A percentile compares a stretch with the other conserved stretches of the same genome.
Evolutionary conservation across 2,113 vertebrate genomes (phyloP).

Genomic region (Indicator maculatus): DNA sequence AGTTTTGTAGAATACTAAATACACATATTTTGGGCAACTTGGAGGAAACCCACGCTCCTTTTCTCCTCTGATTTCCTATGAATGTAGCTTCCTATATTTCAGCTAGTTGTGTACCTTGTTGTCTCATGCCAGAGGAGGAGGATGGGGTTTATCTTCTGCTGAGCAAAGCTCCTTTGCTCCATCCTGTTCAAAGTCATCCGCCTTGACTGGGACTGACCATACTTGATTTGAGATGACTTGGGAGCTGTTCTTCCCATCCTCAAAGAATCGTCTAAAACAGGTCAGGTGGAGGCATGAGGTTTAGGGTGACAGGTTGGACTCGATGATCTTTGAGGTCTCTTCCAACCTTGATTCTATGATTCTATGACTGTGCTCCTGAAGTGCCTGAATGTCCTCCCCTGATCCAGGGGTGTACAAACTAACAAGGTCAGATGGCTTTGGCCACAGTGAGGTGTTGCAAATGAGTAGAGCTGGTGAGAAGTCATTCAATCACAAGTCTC

Average conservation of each 20-base stretch:
- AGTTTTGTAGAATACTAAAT: background rate
- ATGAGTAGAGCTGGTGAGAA: background rate
- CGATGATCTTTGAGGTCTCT: no score
- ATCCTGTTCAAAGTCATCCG: background rate
- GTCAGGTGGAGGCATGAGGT: background rate
- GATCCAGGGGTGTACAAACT: fast-evolving
- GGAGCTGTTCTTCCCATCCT: background rate
- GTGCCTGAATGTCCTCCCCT: background rate
- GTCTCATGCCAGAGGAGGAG: background rate
- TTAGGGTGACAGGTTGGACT: no score
- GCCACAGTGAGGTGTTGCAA: background rate
- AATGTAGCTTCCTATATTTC: background rate
- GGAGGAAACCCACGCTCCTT: background rate
- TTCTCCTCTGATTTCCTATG: background rate
- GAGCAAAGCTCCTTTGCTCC: background rate
- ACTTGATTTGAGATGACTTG: background rate
- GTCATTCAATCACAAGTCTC: background rate
- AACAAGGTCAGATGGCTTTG: background rate
- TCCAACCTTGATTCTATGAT: no score
- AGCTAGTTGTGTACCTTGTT: background rate
- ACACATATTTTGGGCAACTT: background rate
- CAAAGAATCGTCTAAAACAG: background rate
- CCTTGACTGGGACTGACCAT: background rate
- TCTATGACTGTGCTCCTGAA: background rate
- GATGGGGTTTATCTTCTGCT: background rate